Conservation (phyloP, 2,797 vertebrate species). For the Remorina albescens region DNA sequence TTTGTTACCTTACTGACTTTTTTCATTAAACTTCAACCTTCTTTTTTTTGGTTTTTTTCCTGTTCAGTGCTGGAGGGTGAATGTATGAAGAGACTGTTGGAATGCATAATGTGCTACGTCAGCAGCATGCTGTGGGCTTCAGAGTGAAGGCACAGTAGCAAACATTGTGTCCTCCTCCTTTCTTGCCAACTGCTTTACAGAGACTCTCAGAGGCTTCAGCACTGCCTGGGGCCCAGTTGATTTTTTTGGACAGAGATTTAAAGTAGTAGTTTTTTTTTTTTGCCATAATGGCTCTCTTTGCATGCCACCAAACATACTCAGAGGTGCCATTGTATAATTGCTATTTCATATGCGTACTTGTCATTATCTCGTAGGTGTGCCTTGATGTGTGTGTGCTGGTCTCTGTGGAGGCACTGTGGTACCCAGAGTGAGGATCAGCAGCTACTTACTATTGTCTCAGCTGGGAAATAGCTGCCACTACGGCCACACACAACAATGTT, state of each 20-base stretch:
- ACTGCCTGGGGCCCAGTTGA: slow-evolving; percentile 56
- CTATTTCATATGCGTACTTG: slow-evolving; percentile 25
- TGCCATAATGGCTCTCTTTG: slow-evolving; percentile 46
- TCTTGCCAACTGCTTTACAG: slow-evolving; percentile 63
- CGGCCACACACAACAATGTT: slow-evolving; percentile 12
- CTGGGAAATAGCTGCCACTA: slow-evolving; percentile 47
- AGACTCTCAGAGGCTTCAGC: slow-evolving; percentile 54
- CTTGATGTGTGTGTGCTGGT: slow-evolving; percentile 4
- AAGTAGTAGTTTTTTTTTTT: slow-evolving; percentile 27
- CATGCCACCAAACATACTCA: slow-evolving; percentile 55
- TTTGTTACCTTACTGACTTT: background rate
- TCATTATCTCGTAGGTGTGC: slow-evolving; percentile 34
- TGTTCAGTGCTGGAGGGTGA: slow-evolving; percentile 15
- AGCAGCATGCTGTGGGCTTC: slow-evolving; percentile 41
- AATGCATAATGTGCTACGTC: slow-evolving; percentile 60
- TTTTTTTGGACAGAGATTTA: slow-evolving; percentile 63
- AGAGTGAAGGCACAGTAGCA: slow-evolving; percentile 63
- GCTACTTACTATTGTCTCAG: slow-evolving; percentile 58
- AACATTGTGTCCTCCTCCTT: slow-evolving; percentile 65
- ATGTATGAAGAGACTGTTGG: slow-evolving; percentile 34
- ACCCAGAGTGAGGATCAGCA: slow-evolving; percentile 49
- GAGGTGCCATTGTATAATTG: slow-evolving; percentile 42
- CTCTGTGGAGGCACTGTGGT: slow-evolving; percentile 19
- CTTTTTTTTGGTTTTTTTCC: slow-evolving; percentile 7
- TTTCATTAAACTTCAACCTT: slow-evolving; percentile 6